These are phyloP conservation scores for Drosophila eugracilis DNA, from an alignment of 1,140 invertebrate species.

Conservation along the genomic window DNA sequence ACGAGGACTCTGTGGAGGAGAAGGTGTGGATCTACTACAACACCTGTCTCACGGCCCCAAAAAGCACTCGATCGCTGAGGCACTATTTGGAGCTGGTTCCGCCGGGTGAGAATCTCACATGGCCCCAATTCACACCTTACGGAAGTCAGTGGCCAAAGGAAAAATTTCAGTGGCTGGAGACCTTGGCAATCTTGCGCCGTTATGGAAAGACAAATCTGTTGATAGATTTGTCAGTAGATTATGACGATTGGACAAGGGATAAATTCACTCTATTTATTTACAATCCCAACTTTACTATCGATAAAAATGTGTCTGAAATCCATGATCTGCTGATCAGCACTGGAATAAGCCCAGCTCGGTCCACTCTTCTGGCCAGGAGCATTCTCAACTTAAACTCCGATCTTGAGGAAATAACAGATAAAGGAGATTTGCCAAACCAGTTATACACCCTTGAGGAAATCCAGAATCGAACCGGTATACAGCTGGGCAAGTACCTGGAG, in stretches of 20 bases:
- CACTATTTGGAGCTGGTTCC: conserved; percentile 10
- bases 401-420: neutral
- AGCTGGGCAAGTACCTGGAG: neutral
- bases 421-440: no score
- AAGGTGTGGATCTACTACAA: conserved; percentile 23
- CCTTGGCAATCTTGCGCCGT: conserved; percentile 1
- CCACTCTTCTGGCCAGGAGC: neutral
- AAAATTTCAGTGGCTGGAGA: conserved; percentile 13
- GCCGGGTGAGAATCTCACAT: conserved; percentile 5
- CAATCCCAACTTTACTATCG: neutral
- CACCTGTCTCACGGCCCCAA: conserved; percentile 11
- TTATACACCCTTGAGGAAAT: neutral
- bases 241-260: no score
- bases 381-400: neutral
- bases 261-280: neutral
- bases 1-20: conserved; percentile 7
- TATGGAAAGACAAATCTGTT: neutral
- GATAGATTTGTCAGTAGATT: no score
- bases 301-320: neutral
- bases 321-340: neutral
- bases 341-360: neutral
- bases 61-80: neutral
- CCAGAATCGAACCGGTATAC: neutral
- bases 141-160: conserved; percentile 1
- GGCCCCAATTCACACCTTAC: neutral